A percentile compares a stretch with the other conserved stretches of the same genome.
Conservation (phyloP, 2,797 vertebrate genomes). For the Nannoperca obscura region DNA sequence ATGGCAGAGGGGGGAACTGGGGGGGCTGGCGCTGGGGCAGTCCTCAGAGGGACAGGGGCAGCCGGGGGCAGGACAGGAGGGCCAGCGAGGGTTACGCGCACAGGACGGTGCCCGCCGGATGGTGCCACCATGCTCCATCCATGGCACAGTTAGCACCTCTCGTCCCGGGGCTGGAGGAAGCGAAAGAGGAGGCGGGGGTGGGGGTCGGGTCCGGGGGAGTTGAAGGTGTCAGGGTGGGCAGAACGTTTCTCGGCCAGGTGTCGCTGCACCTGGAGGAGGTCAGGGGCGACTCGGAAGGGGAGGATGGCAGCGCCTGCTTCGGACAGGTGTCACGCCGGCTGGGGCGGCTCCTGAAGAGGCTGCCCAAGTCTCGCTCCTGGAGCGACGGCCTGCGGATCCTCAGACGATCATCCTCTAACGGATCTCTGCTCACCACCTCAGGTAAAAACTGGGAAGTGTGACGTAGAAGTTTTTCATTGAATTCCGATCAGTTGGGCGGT, state of each 20-base stretch:
- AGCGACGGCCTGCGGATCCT: slow-evolving; percentile 84
- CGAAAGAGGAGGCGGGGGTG: slow-evolving; percentile 58
- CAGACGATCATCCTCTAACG: slow-evolving; percentile 84
- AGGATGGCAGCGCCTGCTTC: slow-evolving; percentile 87
- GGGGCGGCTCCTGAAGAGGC: slow-evolving; percentile 88
- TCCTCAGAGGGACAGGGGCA: slow-evolving; percentile 73
- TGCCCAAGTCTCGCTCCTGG: slow-evolving; percentile 89
- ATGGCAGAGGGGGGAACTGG: slow-evolving; percentile 84
- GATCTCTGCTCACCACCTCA: slow-evolving; percentile 83
- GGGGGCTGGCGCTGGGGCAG: slow-evolving; percentile 83
- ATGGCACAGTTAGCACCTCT: slow-evolving; percentile 82
- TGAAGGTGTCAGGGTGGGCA: slow-evolving; percentile 73
- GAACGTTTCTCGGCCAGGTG: slow-evolving; percentile 64
- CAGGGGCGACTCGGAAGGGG: slow-evolving; percentile 79
- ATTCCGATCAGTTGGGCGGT: background rate
- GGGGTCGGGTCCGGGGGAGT: slow-evolving; percentile 69
- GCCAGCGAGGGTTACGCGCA: slow-evolving; percentile 70
- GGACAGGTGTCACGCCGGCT: slow-evolving; percentile 88
- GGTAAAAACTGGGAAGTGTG: slow-evolving; percentile 75
- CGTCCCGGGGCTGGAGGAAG: slow-evolving; percentile 30
- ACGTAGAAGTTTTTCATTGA: background rate
- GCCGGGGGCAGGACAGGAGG: slow-evolving; percentile 62
- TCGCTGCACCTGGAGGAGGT: slow-evolving; percentile 73
- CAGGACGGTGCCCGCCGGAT: slow-evolving; percentile 75
- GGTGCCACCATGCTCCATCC: slow-evolving; percentile 74